Conservation (phyloP, 2,113 vertebrate species). For the Alces alces region DNA sequence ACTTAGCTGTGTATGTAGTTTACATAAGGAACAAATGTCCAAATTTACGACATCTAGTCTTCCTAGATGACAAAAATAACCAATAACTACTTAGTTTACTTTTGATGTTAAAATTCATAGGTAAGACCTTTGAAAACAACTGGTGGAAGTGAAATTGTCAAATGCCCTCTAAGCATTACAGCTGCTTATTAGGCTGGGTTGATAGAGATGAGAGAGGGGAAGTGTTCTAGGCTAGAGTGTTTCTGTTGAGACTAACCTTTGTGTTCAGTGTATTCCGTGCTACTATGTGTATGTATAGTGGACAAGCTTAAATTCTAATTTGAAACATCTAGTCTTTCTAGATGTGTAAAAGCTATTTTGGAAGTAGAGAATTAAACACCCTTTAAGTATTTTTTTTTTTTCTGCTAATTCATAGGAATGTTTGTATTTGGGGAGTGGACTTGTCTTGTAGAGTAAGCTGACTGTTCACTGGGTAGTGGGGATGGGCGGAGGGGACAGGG, state of each 20-base stretch:
- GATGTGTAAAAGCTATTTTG: not conserved
- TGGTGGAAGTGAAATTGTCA: not conserved
- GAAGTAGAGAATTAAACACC: not conserved
- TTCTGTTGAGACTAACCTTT: not conserved
- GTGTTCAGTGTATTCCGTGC: not conserved
- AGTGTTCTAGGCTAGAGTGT: not conserved
- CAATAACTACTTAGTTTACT: not conserved
- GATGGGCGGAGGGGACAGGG: accelerated
- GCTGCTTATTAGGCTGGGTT: not conserved
- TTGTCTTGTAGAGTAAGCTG: not conserved
- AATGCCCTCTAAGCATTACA: not conserved
- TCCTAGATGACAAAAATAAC: not conserved
- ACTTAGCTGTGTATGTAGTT: not conserved
- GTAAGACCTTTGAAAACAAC: not conserved
- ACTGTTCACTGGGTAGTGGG: not conserved
- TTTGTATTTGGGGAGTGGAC: not conserved
- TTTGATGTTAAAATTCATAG: not conserved
- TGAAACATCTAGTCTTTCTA: not conserved
- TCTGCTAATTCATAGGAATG: not conserved
- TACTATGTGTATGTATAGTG: not conserved
- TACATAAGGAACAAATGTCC: not conserved
- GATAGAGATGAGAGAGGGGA: not conserved
- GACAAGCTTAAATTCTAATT: not conserved
- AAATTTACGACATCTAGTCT: not conserved
- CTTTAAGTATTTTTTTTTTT: not conserved